Base-by-base conservation (phyloP, 1,140 invertebrate genomes). In the Whitmania pigra region DNA sequence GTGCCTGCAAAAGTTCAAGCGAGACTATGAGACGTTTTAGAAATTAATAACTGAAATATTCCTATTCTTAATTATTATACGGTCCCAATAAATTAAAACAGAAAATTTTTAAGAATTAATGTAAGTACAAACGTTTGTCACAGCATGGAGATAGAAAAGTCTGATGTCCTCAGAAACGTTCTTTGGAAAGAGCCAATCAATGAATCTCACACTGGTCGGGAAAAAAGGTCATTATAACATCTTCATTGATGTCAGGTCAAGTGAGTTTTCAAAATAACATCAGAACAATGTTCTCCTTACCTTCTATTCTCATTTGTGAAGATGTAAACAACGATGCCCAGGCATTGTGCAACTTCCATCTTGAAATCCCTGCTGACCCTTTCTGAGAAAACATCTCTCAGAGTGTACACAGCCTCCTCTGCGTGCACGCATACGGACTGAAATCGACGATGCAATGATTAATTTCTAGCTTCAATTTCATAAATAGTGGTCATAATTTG, bases 321-420 rank as follows among this genome's bases (percentile, higher is more conserved):
- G 53, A 54, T 29, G 11, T 54, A 53, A 55, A 72, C n/a, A 60
- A 17, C 55, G 27, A 22, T 67, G 17, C 53, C 18, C 53, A 71
- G 29, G 53, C n/a, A 71, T 22, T 63, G 22, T 25, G 57, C 57
- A 11, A 63, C 57, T 20, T 63, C 57, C 22, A 63, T 63, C 18
- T 63, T 63, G 57, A 63, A 63, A n/a, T 63, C 40, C 53, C 57
- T 22, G 71, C n/a, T 49, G 71, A 74, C 78, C 77, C 78, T 77
- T 73, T 80, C 79, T 76, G 74, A 75, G 31, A 77, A 77, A 27
- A 81, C 74, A 72, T 77, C 75, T 73, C 80, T 76, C 20, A 80
- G 72, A 67, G 71, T 73, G 36, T 70, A 67, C 13, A 78, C 71
- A 20, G 77, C 67, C n/a, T 79, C 78, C 74, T 78, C 77, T 40